A percentile compares a stretch with the other conserved stretches of the same genome.
Evolutionary conservation across 1,140 invertebrate genomes (phyloP).

Genomic region (Neodiprion virginianus): DNA sequence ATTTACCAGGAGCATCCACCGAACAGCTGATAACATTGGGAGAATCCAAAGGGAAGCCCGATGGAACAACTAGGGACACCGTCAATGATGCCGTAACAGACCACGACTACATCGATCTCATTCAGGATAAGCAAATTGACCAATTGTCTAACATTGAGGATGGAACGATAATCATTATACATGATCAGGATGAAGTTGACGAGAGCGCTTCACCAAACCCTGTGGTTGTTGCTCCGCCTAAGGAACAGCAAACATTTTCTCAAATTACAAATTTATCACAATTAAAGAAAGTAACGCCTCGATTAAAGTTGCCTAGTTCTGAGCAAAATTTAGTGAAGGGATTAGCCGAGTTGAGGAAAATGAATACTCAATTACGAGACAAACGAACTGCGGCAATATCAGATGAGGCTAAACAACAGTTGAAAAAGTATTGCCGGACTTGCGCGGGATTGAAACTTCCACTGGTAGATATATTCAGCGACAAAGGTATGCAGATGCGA

Average conservation of each 20-base stretch:
- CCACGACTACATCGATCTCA: constrained; percentile 7
- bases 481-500: constrained; percentile 55
- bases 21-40: neutral
- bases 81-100: neutral
- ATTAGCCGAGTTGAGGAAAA: constrained; percentile 42
- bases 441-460: constrained; percentile 56
- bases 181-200: neutral
- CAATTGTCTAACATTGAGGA: neutral
- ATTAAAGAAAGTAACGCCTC: constrained; percentile 53
- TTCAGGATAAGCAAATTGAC: neutral
- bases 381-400: constrained; percentile 19
- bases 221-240: neutral
- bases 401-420: constrained; percentile 36
- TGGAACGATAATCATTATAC: neutral
- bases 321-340: constrained; percentile 35
- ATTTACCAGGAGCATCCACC: neutral
- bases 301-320: constrained; percentile 45
- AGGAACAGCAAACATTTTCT: constrained; percentile 37
- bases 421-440: constrained; percentile 56
- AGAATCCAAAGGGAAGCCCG: neutral
- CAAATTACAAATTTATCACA: constrained; percentile 55
- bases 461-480: constrained; percentile 56
- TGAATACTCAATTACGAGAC: constrained; percentile 29
- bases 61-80: neutral
- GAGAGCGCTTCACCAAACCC: neutral